Evolutionary conservation across 2,113 vertebrate genomes (phyloP).

Genomic region (Piliocolobus tephrosceles): DNA sequence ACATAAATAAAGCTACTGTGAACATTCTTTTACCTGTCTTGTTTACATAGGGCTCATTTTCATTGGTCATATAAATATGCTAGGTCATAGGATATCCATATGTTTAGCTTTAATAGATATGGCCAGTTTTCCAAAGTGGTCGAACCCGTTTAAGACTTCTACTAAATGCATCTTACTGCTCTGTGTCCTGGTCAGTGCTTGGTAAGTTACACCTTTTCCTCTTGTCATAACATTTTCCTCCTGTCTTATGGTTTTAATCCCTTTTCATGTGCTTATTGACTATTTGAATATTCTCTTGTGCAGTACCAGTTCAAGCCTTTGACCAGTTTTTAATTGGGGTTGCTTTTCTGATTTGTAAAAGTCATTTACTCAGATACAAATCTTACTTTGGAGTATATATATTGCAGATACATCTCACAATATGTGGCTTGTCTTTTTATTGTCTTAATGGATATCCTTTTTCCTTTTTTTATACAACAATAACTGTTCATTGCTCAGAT

Average conservation of each 20-base stretch:
- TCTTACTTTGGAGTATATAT: neutral
- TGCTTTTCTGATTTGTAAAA: constrained; percentile 20
- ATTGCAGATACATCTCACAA: neutral
- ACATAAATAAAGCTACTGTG: neutral
- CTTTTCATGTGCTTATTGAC: neutral
- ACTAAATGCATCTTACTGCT: neutral
- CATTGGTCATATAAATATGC: no score
- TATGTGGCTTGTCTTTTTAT: neutral
- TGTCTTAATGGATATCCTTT: neutral
- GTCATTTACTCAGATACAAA: neutral
- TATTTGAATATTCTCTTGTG: neutral
- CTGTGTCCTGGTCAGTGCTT: neutral
- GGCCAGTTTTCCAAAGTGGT: neutral
- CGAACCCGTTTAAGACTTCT: neutral
- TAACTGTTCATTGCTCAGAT: neutral
- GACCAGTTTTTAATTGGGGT: neutral
- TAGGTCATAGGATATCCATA: neutral
- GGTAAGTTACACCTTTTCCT: neutral
- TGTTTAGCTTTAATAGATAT: neutral
- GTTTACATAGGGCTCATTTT: neutral
- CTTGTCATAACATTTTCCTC: neutral
- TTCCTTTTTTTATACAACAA: neutral
- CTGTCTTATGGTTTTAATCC: no score
- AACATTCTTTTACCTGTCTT: neutral
- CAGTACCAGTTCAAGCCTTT: neutral